These are phyloP conservation scores for Chaenodraco wilsoni DNA, from an alignment of 2,797 vertebrate species.

Conservation along the genomic window DNA sequence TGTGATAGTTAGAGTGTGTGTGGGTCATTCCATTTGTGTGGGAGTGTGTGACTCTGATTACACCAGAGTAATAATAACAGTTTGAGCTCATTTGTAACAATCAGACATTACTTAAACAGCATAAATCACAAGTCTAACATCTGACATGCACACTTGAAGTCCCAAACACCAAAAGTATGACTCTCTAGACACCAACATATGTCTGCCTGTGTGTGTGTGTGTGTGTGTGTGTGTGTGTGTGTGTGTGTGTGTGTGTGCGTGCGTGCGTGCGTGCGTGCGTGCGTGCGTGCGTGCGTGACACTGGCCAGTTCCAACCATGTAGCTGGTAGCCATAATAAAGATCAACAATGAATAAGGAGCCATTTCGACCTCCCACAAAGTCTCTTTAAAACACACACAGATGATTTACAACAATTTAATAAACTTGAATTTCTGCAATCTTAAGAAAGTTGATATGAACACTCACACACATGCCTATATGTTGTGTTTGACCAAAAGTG, in stretches of 20 bases:
- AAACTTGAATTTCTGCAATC: conserved; percentile 24
- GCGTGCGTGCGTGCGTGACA: conserved; percentile 38
- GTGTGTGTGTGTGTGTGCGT: neutral
- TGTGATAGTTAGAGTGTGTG: conserved; percentile 32
- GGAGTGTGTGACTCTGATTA: conserved; percentile 53
- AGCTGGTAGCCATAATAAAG: conserved; percentile 67
- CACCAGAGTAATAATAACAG: conserved; percentile 65
- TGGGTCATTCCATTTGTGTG: conserved; percentile 25
- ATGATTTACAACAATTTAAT: neutral
- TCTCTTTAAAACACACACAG: neutral
- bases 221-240: neutral
- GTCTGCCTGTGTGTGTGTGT: conserved; percentile 16
- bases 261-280: no score
- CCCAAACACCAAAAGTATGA: conserved; percentile 36
- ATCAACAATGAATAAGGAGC: conserved; percentile 59
- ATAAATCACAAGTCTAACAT: conserved; percentile 74
- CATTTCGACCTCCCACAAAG: conserved; percentile 68
- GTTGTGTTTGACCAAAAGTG: no score
- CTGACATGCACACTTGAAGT: conserved; percentile 33
- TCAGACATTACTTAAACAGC: conserved; percentile 81
- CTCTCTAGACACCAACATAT: conserved; percentile 42
- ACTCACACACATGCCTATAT: no score
- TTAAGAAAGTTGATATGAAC: neutral
- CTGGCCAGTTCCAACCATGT: conserved; percentile 61
- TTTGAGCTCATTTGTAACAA: conserved; percentile 82